Evolutionary conservation across 2,113 vertebrate species (phyloP).

Genomic region (Peucedramus taeniatus): DNA sequence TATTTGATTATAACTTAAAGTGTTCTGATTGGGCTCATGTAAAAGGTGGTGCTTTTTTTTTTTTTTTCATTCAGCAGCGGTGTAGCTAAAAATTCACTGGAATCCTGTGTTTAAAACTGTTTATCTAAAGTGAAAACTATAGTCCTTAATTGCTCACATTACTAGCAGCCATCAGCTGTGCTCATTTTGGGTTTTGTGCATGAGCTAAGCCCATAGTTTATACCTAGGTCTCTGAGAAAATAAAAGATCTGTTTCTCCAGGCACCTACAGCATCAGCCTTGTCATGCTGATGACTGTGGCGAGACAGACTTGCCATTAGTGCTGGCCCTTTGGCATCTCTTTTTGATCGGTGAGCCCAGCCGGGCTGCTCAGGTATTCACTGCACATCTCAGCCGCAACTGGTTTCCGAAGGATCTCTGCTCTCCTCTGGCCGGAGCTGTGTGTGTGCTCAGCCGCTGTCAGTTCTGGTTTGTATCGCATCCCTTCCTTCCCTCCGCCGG

Average conservation of each 20-base stretch:
- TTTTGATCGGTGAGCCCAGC: neutral
- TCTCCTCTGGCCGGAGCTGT: neutral
- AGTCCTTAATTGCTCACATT: neutral
- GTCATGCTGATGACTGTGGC: neutral
- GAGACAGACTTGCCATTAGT: neutral
- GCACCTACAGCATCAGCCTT: neutral
- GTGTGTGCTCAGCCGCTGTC: neutral
- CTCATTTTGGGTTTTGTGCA: neutral
- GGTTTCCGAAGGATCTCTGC: neutral
- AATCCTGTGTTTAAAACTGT: neutral
- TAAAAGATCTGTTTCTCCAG: neutral
- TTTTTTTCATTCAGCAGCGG: neutral
- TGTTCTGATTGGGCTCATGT: constrained; percentile 23
- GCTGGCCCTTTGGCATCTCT: neutral
- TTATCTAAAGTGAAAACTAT: neutral
- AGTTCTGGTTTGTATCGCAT: neutral
- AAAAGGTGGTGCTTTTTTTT: neutral
- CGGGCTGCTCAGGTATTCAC: neutral
- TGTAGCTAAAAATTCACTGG: constrained; percentile 7
- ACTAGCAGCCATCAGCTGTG: neutral
- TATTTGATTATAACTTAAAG: constrained; percentile 58
- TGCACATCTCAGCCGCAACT: accelerated
- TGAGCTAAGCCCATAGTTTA: neutral
- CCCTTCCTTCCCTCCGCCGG: neutral
- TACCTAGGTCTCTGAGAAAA: neutral